Conservation (phyloP, 2,888 invertebrate genomes). For the Polydrusus cervinus region DNA sequence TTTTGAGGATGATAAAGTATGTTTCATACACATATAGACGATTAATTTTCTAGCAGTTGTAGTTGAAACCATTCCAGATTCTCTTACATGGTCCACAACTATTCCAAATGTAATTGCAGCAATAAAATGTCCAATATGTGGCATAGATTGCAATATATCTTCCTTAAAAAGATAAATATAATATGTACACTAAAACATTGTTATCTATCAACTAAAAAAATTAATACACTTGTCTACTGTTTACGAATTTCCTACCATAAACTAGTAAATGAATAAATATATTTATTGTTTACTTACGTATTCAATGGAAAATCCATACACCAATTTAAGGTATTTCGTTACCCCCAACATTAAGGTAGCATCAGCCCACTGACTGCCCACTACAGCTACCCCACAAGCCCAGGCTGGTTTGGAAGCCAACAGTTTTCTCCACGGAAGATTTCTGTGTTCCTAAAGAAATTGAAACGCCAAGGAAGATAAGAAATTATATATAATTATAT, state of each 20-base stretch:
- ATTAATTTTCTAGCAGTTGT: conserved; percentile 75
- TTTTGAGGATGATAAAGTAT: background rate
- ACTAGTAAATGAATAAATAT: background rate
- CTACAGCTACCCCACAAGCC: conserved; percentile 75
- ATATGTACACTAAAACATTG: background rate
- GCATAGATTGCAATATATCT: conserved; percentile 74
- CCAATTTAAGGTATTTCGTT: conserved; percentile 75
- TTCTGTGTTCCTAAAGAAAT: conserved; percentile 67
- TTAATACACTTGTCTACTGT: too few species aligned
- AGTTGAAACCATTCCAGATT: conserved; percentile 73
- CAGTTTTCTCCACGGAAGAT: conserved; percentile 74
- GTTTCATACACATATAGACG: conserved; percentile 73
- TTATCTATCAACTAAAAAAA: too few species aligned
- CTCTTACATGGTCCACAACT: conserved; percentile 75
- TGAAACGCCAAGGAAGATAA: background rate
- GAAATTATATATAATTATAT: too few species aligned
- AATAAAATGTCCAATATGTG: conserved; percentile 75
- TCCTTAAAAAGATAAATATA: conserved; percentile 67
- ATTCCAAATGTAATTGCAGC: conserved; percentile 75
- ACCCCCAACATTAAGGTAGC: conserved; percentile 75
- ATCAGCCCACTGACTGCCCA: conserved; percentile 77
- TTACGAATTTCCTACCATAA: too few species aligned
- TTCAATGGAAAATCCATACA: conserved; percentile 76
- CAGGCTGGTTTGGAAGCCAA: conserved; percentile 75
- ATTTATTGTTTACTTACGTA: conserved; percentile 73